Evolutionary conservation across 2,888 invertebrate species (phyloP), one percentile per base, ranked within the genome.

Genomic region (Pollenia griseotomentosa): DNA sequence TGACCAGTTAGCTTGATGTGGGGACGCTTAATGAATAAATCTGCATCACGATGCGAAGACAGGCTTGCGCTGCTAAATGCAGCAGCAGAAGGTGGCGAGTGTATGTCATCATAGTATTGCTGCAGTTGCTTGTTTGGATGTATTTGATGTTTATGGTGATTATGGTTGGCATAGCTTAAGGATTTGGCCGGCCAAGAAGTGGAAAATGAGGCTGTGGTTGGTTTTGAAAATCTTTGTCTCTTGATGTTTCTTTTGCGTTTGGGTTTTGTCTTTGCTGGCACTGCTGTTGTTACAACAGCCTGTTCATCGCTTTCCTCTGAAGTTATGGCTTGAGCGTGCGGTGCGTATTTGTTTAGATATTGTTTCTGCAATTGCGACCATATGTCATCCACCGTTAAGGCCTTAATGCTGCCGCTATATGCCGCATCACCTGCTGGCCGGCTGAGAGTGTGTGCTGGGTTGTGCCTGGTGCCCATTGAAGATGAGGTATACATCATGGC

Each of bases 341-440:
- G 89, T n/a, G 83, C 42, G 73, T 88, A 85, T 75, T 85, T 85
- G 70, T 19, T 85, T 51, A 44, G 88, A 85, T 91, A 92, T 73
- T 91, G 90, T 14, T 88, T 89, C 65, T 92, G 91, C 71, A 92
- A 66, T 33, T 92, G 92, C 12, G 91, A 90, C 80, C 92, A 88
- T 77, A 92, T 90, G 80, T 92, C 91, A 59, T 89, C 89, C 42
- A 91, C 90, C 8, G 90, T 80, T 63, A 91, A 87, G 2, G 90
- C 82, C 73, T 92, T 92, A 23, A 89, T 87, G 42, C 90, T 89
- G 53, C 89, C n/a, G 19, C 81, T 59, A 59, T 75, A 12, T 23
- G 63, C 57, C 68, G 44, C 83, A 63, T 65, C 82, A 79, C 75
- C 61, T 40, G 11, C 7, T 44, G 73, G 73, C 6, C 40, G 65